A percentile compares a stretch with the other conserved stretches of the same genome.
phyloP scores from a whole-genome alignment of 2,888 invertebrate genomes.

The Drosophila planitibia region DNA sequence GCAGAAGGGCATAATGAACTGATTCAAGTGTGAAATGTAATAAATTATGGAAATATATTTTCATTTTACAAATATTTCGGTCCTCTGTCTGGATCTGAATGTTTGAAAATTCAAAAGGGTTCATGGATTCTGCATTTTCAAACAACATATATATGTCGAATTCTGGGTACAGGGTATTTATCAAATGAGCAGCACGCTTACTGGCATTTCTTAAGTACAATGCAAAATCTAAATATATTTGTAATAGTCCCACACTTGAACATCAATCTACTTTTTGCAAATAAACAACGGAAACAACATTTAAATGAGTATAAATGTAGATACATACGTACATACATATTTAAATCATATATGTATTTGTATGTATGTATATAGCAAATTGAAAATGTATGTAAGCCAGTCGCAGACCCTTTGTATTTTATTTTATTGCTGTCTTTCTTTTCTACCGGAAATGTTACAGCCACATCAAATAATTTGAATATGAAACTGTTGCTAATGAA shows the following conservation, averaged over 20 bases:
- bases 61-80: neutral
- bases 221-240: constrained; percentile 6
- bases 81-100: neutral
- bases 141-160: neutral
- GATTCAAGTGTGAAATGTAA: neutral
- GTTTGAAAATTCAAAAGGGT: neutral
- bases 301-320: constrained; percentile 1
- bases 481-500: constrained; percentile 1
- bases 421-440: neutral
- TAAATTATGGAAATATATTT: neutral
- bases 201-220: neutral
- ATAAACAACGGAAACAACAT: constrained; percentile 1
- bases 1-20: neutral
- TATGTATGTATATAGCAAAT: neutral
- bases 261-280: constrained; percentile 1
- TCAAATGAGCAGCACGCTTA: neutral
- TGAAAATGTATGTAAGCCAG: neutral
- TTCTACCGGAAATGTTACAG: neutral
- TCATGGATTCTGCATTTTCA: neutral
- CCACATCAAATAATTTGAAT: constrained; percentile 5
- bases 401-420: neutral
- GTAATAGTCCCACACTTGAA: constrained; percentile 8
- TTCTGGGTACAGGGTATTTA: neutral
- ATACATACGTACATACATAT: too few relatives aligned
- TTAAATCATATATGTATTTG: neutral